Evolutionary conservation across 2,888 invertebrate genomes (phyloP).

Genomic region (Thereva unica): DNA sequence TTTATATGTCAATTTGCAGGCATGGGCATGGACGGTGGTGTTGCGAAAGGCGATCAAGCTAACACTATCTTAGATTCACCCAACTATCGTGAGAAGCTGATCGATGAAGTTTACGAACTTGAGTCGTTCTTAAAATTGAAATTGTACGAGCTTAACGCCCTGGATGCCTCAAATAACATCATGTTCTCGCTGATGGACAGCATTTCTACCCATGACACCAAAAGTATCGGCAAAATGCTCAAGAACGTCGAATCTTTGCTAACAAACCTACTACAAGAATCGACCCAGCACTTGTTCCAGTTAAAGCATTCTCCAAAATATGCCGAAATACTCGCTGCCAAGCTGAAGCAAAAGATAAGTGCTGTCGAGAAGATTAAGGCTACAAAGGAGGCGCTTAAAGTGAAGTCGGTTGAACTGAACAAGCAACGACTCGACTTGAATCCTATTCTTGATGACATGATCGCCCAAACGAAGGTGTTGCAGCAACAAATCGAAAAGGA

Average conservation of each 20-base stretch:
- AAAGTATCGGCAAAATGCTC: slow-evolving; percentile 51
- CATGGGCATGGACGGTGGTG: slow-evolving; percentile 71
- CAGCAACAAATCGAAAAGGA: slow-evolving; percentile 84
- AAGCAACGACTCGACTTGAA: slow-evolving; percentile 68
- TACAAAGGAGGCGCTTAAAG: slow-evolving; percentile 64
- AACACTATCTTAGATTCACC: slow-evolving; percentile 84
- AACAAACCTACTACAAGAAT: slow-evolving; percentile 68
- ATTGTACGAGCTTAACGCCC: slow-evolving; percentile 71
- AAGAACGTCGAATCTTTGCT: slow-evolving; percentile 62
- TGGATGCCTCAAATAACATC: slow-evolving; percentile 59
- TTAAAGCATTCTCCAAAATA: slow-evolving; percentile 83
- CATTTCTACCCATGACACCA: slow-evolving; percentile 52
- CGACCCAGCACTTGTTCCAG: slow-evolving; percentile 74
- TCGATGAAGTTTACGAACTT: slow-evolving; percentile 86
- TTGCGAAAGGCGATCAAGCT: slow-evolving; percentile 84
- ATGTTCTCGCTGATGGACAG: slow-evolving; percentile 54
- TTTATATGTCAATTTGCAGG: slow-evolving; percentile 40
- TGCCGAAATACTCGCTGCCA: slow-evolving; percentile 77
- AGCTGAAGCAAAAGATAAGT: slow-evolving; percentile 75
- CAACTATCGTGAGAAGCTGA: slow-evolving; percentile 74
- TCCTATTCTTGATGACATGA: slow-evolving; percentile 72
- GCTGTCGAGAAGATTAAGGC: slow-evolving; percentile 75
- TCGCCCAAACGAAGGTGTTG: slow-evolving; percentile 75
- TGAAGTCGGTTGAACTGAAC: slow-evolving; percentile 64
- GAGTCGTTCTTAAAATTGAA: slow-evolving; percentile 88